Evolutionary conservation across 2,888 invertebrate species (phyloP), one percentile per base, ranked within the genome.

Genomic region (Lasioglossum vierecki): DNA sequence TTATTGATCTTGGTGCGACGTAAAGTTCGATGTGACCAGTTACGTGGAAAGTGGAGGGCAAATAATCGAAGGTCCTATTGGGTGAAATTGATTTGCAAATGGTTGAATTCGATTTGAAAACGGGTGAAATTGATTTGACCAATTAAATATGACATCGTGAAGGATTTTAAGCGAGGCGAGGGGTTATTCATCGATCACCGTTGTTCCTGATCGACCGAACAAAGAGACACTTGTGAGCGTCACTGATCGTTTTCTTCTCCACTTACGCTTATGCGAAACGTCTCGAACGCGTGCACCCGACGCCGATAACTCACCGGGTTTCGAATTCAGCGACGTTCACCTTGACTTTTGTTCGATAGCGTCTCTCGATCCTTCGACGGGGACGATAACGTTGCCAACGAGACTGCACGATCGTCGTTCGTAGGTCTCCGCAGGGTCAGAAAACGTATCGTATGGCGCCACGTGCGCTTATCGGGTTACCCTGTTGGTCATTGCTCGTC

Each of bases 381-480:
- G 11, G 39, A 49, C 44, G 76, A 81, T 83, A 82, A 82, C 78
- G 84, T 78, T 76, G 70, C 66, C 73, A 79, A 85, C 74, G 73
- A 60, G 66, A 76, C n/a, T n/a, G 70, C 26, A n/a, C 72, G 79
- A 70, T 46, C 75, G 63, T 30, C 60, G 26, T 26, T 26, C 63
- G 22, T 8, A 35, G 66, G 8, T 41, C 53, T 70, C 26, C 71
- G 15, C 74, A 57, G 66, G 79, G 83, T 90, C 86, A 88, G 83
- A 73, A 66, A 85, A 85, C 86, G 87, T 92, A 91, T 92, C 91
- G 88, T 85, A 87, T 92, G 89, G 91, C 90, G 91, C 93, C 93
- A 92, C 92, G 92, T 91, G 93, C 90, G 88, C 85, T 85, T 90
- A 92, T 93, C 90, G 76, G 76, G 88, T 92, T 92, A 92, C 91